phyloP scores from a whole-genome alignment of 2,888 invertebrate genomes.

The Synergus laeviventris region DNA sequence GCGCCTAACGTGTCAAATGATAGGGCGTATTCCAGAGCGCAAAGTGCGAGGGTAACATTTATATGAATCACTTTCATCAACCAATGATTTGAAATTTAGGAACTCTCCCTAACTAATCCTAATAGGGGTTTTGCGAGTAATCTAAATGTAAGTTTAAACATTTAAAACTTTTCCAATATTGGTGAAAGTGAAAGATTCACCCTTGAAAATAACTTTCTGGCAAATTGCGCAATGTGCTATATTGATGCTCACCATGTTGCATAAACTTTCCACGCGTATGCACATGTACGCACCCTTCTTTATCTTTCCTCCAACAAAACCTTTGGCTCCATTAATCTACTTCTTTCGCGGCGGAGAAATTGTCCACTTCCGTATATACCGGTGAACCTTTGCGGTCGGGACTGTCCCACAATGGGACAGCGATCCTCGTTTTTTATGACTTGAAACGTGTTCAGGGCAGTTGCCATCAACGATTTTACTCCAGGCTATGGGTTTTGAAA shows the following conservation, averaged over 20 bases:
- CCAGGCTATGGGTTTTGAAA: not conserved
- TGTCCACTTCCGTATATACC: constrained; percentile 17
- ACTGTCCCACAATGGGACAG: not conserved
- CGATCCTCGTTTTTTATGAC: constrained; percentile 14
- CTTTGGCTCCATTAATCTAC: constrained; percentile 34
- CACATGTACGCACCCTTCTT: constrained; percentile 30
- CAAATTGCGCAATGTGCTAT: constrained; percentile 34
- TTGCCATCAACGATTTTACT: not conserved
- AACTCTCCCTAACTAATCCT: no score
- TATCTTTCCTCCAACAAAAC: not conserved
- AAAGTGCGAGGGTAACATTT: constrained; percentile 8
- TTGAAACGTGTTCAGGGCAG: not conserved
- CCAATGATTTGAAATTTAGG: not conserved
- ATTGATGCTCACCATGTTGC: constrained; percentile 31
- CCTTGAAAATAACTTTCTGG: constrained; percentile 20
- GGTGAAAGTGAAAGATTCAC: not conserved
- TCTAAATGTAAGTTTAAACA: not conserved
- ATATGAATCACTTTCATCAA: not conserved
- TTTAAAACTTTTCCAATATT: not conserved
- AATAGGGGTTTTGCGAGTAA: no score
- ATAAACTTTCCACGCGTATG: constrained; percentile 25
- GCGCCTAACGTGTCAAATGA: constrained; percentile 24
- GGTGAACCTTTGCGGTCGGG: not conserved
- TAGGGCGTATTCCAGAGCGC: constrained; percentile 4
- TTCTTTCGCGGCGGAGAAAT: constrained; percentile 14